Percentiles rank a stretch among this genome's conserved stretches.
These are phyloP conservation scores for Polyploca ridens DNA, from an alignment of 2,888 invertebrate species.

Conservation along the genomic window DNA sequence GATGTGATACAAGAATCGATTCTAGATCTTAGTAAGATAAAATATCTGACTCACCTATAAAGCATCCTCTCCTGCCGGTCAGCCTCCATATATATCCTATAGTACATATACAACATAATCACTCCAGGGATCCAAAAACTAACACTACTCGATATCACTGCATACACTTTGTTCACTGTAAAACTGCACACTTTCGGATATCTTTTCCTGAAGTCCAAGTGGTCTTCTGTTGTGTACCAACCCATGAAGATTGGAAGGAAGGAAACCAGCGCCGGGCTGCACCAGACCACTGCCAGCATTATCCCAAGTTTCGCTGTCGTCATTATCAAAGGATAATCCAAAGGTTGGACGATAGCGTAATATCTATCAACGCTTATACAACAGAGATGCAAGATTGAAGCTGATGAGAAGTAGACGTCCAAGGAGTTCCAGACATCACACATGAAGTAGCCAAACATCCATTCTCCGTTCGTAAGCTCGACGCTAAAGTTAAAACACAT, in stretches of 20 bases:
- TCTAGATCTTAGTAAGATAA: no score
- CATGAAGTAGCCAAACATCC: slow-evolving; percentile 96
- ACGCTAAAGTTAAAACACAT: slow-evolving; percentile 98
- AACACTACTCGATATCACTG: slow-evolving; percentile 94
- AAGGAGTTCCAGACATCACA: slow-evolving; percentile 98
- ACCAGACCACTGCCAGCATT: slow-evolving; percentile 96
- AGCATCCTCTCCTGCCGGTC: slow-evolving; percentile 93
- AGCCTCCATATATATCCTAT: slow-evolving; percentile 93
- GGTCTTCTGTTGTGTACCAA: slow-evolving; percentile 95
- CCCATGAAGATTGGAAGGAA: slow-evolving; percentile 98
- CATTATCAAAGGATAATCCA: slow-evolving; percentile 97
- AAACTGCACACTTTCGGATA: slow-evolving; percentile 92
- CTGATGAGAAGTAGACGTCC: slow-evolving; percentile 97
- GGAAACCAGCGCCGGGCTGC: slow-evolving; percentile 95
- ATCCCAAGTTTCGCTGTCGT: slow-evolving; percentile 91
- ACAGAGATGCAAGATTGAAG: slow-evolving; percentile 96
- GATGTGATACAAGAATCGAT: no score
- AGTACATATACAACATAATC: slow-evolving; percentile 97
- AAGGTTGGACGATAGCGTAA: slow-evolving; percentile 96
- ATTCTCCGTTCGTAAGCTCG: slow-evolving; percentile 91
- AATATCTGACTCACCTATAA: slow-evolving; percentile 86
- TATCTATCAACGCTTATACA: slow-evolving; percentile 96
- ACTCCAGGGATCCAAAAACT: slow-evolving; percentile 97
- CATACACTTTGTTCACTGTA: slow-evolving; percentile 93
- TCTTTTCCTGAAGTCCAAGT: slow-evolving; percentile 87